Conservation (phyloP, 1,140 invertebrate genomes). For the Drosophila rufa region DNA sequence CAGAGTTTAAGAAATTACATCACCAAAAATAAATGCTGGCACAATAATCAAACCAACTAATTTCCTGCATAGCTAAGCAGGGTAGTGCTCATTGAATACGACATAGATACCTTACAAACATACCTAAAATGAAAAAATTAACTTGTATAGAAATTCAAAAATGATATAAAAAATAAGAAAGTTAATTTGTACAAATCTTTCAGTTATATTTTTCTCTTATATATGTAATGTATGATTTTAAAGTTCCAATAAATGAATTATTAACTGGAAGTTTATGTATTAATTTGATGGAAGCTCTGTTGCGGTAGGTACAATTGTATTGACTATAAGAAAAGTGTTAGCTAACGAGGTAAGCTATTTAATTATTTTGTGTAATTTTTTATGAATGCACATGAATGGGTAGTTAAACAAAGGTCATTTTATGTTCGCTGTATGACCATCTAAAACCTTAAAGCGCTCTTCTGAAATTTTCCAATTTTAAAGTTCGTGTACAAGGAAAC, state of each 20-base stretch:
- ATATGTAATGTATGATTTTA: constrained; percentile 62
- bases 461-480: too few species aligned
- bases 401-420: too few species aligned
- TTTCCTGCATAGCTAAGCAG: background rate
- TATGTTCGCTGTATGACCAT: too few species aligned
- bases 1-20: constrained; percentile 5
- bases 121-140: constrained; percentile 19
- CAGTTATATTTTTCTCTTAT: constrained; percentile 50
- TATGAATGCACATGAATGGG: too few species aligned
- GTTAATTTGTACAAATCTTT: constrained; percentile 60
- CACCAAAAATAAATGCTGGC: constrained; percentile 16
- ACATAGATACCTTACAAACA: constrained; percentile 10
- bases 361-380: too few species aligned
- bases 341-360: too few species aligned
- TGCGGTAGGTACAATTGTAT: background rate
- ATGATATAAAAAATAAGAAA: constrained; percentile 35
- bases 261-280: constrained; percentile 17
- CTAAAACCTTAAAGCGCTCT: too few species aligned
- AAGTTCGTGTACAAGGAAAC: too few species aligned
- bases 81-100: constrained; percentile 1
- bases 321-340: too few species aligned
- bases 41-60: constrained; percentile 2
- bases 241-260: constrained; percentile 65
- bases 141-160: constrained; percentile 16
- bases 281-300: background rate